Percentiles rank a stretch among this genome's conserved stretches.
Conservation (phyloP, 92 coral and sea anemone species). For the Parazoanthus swiftii region DNA sequence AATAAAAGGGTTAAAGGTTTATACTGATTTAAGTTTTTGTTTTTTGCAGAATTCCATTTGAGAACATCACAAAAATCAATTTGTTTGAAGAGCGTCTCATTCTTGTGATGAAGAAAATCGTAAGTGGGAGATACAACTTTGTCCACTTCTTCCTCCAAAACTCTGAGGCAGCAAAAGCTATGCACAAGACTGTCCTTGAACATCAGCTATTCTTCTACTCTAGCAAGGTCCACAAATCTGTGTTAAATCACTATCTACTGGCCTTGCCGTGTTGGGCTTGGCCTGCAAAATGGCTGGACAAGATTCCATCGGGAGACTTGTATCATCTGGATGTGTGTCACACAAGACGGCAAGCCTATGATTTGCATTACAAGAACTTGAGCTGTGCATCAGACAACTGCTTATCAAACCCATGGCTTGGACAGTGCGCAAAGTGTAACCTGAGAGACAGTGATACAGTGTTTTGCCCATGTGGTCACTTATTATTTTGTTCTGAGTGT, state of each 20-base stretch:
- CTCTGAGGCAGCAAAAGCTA: conserved; percentile 93
- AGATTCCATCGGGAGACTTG: conserved; percentile 79
- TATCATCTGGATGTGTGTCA: conserved; percentile 92
- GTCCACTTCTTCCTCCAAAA: conserved; percentile 92
- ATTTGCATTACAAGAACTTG: conserved; percentile 75
- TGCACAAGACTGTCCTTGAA: conserved; percentile 97
- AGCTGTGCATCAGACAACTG: conserved; percentile 25
- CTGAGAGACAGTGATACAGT: conserved; percentile 68
- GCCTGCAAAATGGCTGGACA: conserved; percentile 97
- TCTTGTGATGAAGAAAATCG: conserved; percentile 77
- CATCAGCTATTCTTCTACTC: conserved; percentile 96
- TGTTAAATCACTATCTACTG: conserved; percentile 86
- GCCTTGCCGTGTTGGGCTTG: conserved; percentile 99
- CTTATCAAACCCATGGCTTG: conserved; percentile 66
- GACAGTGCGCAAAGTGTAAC: conserved; percentile 75
- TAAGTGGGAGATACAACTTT: conserved; percentile 76
- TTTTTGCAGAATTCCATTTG: conserved; percentile 79
- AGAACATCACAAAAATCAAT: conserved; percentile 90
- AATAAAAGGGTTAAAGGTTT: no score
- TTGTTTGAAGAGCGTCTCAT: conserved; percentile 97
- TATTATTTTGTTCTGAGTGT: conserved; percentile 74
- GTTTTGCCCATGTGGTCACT: conserved; percentile 95
- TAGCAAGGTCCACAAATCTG: conserved; percentile 91
- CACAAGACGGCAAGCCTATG: conserved; percentile 94
- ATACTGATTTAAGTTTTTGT: not conserved